Evolutionary conservation across 1,140 invertebrate species (phyloP), one percentile per base, ranked within the genome.

Genomic region (Heliconius hermathena): DNA sequence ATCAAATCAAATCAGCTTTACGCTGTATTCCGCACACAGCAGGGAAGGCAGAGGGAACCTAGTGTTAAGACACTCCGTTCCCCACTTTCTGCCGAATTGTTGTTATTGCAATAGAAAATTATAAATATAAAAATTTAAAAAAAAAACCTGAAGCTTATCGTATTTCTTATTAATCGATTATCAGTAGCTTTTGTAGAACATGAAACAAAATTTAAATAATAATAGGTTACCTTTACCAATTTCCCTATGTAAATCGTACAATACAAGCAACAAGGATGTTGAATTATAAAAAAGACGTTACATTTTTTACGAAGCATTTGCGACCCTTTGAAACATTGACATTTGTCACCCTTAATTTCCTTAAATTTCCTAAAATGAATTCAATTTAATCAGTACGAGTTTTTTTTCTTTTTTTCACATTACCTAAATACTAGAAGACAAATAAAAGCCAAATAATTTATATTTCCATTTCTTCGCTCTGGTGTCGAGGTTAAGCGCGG

Each of bases 241-340:
- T 66, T 66, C 60, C 60, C 22, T 66, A 29, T 66, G 60, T 66
- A 66, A 66, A 66, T 66, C 3, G 60, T 66, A 29, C 26, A 22
- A 66, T 66, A 66, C 60, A 66, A 66, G 26, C 60, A 26, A 66
- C 60, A 66, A 66, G 60, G 26, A 29, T 11, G 26, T 26, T 66
- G 60, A 66, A 66, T 66, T 66, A 29, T 66, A 66, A 66, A 66
- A 66, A 66, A 66, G 60, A 29, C 13, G 22, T 66, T 66, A 66
- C 60, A 66, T 66, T 66, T 66, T 29, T 16, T 22, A 66, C 60
- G 60, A 66, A 66, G 26, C 60, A 66, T 29, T 66, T 66, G 26
- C 26, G 60, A 29, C 60, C 60, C 60, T 66, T 66, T 66, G 60
- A 66, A 66, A 29, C 60, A 60, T 22, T 60, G n/a, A 60, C 54